A percentile compares a stretch with the other conserved stretches of the same genome.
Evolutionary conservation across 2,797 vertebrate species (phyloP).

Genomic region (Macrochelys suwanniensis): DNA sequence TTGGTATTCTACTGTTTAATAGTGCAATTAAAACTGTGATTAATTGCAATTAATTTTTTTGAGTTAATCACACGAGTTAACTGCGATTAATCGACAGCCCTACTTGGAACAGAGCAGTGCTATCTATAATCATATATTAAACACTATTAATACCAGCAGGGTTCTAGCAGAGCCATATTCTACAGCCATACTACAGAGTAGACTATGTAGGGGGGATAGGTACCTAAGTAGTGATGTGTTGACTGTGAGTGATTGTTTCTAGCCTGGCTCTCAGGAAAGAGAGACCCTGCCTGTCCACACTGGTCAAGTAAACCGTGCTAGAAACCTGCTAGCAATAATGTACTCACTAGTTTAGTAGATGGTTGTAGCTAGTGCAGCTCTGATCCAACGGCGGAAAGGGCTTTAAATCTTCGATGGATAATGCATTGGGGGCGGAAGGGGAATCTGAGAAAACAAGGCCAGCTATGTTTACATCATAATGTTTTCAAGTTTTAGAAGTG

Average conservation of each 20-base stretch:
- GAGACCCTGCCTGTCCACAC: background rate
- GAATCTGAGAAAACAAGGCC: background rate
- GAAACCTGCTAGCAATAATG: rapidly evolving
- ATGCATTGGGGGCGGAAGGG: background rate
- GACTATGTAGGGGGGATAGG: background rate
- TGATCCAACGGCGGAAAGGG: background rate
- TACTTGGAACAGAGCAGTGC: background rate
- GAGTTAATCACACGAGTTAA: too few species aligned
- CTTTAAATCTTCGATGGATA: background rate
- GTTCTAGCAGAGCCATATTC: background rate
- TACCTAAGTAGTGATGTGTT: background rate
- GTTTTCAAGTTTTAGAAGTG: background rate
- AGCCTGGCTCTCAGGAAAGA: background rate
- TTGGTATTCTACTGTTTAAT: too few species aligned
- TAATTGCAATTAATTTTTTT: too few species aligned
- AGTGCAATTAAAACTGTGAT: too few species aligned
- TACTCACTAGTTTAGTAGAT: rapidly evolving
- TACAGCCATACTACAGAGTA: background rate
- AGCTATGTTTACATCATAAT: rapidly evolving
- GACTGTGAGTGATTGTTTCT: background rate
- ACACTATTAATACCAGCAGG: background rate
- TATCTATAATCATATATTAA: background rate
- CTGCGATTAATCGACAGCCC: too few species aligned
- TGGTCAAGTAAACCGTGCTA: background rate
- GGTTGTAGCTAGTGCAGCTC: background rate